Evolutionary conservation across 2,888 invertebrate species (phyloP).

Genomic region (Chrysolina haemoptera): DNA sequence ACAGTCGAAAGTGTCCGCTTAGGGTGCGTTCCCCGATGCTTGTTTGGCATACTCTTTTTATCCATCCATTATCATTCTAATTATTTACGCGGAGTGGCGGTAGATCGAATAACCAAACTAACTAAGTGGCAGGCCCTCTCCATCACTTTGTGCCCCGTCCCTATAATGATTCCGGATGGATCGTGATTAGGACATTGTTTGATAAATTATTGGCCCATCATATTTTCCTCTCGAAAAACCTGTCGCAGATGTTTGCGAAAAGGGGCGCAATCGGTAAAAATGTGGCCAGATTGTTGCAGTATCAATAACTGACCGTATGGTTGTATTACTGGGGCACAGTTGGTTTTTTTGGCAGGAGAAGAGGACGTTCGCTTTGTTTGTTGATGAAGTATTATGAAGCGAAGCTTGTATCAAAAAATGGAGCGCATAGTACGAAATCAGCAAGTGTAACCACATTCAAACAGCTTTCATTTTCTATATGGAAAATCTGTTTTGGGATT

Average conservation of each 20-base stretch:
- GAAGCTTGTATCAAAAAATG: not conserved
- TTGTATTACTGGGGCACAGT: conserved; percentile 43
- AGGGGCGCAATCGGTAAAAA: conserved; percentile 63
- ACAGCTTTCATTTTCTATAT: too few relatives aligned
- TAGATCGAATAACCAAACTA: conserved; percentile 69
- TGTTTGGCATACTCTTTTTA: conserved; percentile 69
- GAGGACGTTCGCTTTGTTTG: conserved; percentile 17
- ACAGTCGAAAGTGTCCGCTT: conserved; percentile 66
- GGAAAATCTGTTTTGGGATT: too few relatives aligned
- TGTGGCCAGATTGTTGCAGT: conserved; percentile 67
- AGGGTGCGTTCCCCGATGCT: conserved; percentile 63
- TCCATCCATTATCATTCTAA: conserved; percentile 71
- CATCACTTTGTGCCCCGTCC: conserved; percentile 49
- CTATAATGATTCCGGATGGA: conserved; percentile 61
- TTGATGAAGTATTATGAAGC: conserved; percentile 29
- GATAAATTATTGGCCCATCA: conserved; percentile 67
- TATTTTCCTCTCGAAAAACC: conserved; percentile 64
- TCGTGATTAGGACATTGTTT: conserved; percentile 63
- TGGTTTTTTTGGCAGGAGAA: conserved; percentile 30
- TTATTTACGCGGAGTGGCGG: conserved; percentile 67
- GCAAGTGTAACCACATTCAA: not conserved
- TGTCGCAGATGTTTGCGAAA: conserved; percentile 68
- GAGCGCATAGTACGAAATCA: not conserved
- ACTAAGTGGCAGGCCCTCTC: conserved; percentile 65
- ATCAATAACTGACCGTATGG: conserved; percentile 49